Evolutionary conservation across 2,797 vertebrate species (phyloP).

Genomic region (Menidia menidia): DNA sequence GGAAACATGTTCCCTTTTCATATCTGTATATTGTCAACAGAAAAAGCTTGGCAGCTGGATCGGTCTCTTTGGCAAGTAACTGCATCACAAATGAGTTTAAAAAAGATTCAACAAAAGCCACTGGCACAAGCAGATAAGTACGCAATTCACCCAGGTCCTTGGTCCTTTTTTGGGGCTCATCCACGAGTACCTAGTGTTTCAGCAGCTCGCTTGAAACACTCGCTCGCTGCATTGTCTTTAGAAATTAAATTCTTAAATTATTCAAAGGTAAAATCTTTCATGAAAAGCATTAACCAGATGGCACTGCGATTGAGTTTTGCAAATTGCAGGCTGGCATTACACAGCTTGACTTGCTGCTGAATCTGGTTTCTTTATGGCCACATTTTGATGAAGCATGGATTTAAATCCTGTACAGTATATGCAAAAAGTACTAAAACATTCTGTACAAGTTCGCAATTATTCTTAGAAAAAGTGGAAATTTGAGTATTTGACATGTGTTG

Average conservation of each 20-base stretch:
- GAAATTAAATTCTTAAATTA: neutral
- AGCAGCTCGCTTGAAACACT: neutral
- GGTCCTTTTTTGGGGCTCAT: too few relatives aligned
- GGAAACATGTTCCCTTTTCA: conserved; percentile 9
- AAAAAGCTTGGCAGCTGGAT: conserved; percentile 26
- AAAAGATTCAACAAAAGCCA: conserved; percentile 25
- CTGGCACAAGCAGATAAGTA: conserved; percentile 4
- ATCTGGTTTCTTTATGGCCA: conserved; percentile 56
- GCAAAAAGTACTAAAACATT: conserved; percentile 20
- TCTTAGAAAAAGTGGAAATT: neutral
- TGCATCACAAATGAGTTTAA: conserved; percentile 9
- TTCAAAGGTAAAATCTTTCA: neutral
- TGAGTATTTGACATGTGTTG: too few relatives aligned
- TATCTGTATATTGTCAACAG: conserved; percentile 11
- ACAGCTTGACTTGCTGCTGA: conserved; percentile 41
- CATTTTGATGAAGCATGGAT: conserved; percentile 30
- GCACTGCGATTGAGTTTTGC: conserved; percentile 25
- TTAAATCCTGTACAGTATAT: conserved; percentile 21
- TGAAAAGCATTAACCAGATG: conserved; percentile 3
- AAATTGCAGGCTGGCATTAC: conserved; percentile 19
- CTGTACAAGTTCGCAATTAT: neutral
- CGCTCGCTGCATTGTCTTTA: neutral
- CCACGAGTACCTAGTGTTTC: too few relatives aligned
- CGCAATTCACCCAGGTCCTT: too few relatives aligned
- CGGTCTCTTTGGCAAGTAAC: conserved; percentile 13